These are phyloP conservation scores for Silvanus unidentatus DNA, from an alignment of 2,888 invertebrate genomes.

Conservation along the genomic window DNA sequence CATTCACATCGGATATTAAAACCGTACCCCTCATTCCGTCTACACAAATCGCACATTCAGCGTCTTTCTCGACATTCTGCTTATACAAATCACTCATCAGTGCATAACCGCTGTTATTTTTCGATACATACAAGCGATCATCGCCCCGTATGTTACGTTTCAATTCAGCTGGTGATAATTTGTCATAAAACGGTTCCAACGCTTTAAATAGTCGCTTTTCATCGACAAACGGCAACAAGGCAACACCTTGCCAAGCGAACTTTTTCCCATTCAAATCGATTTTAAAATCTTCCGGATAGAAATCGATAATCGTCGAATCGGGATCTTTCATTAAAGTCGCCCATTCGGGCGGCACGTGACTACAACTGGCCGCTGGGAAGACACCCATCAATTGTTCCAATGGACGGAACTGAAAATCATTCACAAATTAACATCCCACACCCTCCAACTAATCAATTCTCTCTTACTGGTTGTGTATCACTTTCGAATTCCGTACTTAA, in stretches of 20 bases:
- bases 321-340: slow-evolving; percentile 87
- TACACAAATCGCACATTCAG: slow-evolving; percentile 58
- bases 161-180: slow-evolving; percentile 80
- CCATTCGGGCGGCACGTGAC: slow-evolving; percentile 92
- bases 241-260: slow-evolving; percentile 99
- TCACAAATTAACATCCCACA: no score
- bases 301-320: slow-evolving; percentile 92
- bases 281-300: slow-evolving; percentile 96
- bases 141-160: slow-evolving; percentile 81
- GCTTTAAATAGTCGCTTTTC: slow-evolving; percentile 83
- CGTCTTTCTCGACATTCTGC: slow-evolving; percentile 47
- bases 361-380: slow-evolving; percentile 94
- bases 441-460: no score
- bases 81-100: slow-evolving; percentile 66
- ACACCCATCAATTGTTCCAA: slow-evolving; percentile 99
- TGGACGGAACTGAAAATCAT: slow-evolving; percentile 72
- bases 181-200: slow-evolving; percentile 70
- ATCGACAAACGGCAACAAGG: slow-evolving; percentile 95
- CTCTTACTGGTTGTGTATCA: slow-evolving; percentile 78
- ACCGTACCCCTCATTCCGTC: slow-evolving; percentile 83
- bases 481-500: slow-evolving; percentile 82
- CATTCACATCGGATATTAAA: slow-evolving; percentile 64
- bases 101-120: slow-evolving; percentile 63
- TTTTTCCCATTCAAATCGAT: slow-evolving; percentile 99
- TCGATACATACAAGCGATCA: slow-evolving; percentile 82